phyloP scores from a whole-genome alignment of 2,113 vertebrate genomes.

The Arothron firmamentum region DNA sequence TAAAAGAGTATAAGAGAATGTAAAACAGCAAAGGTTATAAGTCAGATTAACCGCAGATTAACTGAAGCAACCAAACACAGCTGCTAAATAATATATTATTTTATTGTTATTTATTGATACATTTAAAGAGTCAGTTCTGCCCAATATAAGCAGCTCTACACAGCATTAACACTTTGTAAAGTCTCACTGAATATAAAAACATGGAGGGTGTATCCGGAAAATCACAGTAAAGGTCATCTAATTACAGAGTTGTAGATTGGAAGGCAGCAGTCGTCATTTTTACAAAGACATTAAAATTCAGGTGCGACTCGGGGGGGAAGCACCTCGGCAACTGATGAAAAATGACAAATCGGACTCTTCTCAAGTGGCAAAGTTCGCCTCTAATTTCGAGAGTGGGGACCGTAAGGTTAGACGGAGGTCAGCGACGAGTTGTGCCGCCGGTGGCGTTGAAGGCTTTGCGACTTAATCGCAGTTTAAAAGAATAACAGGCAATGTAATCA shows the following conservation, averaged over 20 bases:
- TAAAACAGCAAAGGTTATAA: not conserved
- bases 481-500: no score
- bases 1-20: conserved; percentile 1
- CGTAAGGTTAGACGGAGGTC: no score
- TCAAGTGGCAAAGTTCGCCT: not conserved
- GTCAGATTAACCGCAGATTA: not conserved
- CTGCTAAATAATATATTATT: not conserved
- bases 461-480: no score
- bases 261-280: no score
- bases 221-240: not conserved
- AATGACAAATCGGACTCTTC: not conserved
- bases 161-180: not conserved
- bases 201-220: not conserved
- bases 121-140: not conserved
- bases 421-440: no score
- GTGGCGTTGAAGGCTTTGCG: no score
- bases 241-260: conserved; percentile 1
- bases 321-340: conserved; percentile 12
- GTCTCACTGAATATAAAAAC: not conserved
- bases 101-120: not conserved
- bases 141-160: not conserved
- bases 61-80: not conserved
- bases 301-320: not conserved
- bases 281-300: conserved; percentile 5
- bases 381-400: no score